phyloP scores from a whole-genome alignment of 2,888 invertebrate species.

The Chalcis sispes region DNA sequence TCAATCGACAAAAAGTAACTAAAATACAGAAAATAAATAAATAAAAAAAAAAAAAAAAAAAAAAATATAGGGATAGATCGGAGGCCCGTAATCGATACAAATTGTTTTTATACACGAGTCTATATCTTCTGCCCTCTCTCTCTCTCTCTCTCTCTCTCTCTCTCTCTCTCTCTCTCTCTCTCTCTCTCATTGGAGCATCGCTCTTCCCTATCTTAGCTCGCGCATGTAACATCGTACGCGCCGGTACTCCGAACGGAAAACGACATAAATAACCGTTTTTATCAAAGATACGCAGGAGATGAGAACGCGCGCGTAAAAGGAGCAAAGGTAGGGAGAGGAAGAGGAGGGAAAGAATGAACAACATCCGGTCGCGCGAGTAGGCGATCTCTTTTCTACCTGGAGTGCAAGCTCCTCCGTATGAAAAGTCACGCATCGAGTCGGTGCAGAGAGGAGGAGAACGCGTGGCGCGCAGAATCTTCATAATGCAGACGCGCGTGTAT shows the following conservation, averaged over 20 bases:
- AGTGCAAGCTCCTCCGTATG: neutral
- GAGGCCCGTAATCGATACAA: conserved; percentile 51
- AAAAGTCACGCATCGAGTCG: neutral
- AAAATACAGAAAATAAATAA: neutral
- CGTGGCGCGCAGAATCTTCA: conserved; percentile 28
- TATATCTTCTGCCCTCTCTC: neutral
- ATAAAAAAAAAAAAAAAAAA: conserved; percentile 4
- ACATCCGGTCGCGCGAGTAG: conserved; percentile 58
- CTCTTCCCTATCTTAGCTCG: conserved; percentile 14
- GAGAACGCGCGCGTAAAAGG: conserved; percentile 3
- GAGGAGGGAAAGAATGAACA: conserved; percentile 61
- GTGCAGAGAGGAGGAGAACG: no score
- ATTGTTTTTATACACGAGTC: conserved; percentile 48
- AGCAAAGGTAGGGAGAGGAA: neutral
- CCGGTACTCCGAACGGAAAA: conserved; percentile 28
- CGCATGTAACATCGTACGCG: conserved; percentile 1
- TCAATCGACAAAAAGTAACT: conserved; percentile 22
- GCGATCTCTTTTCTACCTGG: no score
- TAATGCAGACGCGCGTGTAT: conserved; percentile 2
- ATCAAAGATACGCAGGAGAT: conserved; percentile 51
- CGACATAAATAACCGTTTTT: conserved; percentile 56
- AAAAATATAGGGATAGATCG: no score
- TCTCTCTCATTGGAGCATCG: no score
- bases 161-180: neutral
- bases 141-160: neutral